Conservation (phyloP, 1,140 invertebrate species). For the Drosophila mauritiana region DNA sequence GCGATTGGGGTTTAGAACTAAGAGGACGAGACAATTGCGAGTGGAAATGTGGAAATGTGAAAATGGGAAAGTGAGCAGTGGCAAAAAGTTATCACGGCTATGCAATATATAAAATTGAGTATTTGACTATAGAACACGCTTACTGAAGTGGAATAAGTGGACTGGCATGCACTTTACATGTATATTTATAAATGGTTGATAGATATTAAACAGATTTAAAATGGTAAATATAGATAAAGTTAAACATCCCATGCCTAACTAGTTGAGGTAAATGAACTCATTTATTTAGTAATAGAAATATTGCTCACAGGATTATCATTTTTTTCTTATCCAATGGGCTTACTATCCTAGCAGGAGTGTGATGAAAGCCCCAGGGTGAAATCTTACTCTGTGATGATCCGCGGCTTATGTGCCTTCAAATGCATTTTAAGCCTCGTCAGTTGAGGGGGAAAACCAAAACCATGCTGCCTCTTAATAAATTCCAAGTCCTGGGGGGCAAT, state of each 20-base stretch:
- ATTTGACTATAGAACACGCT: constrained; percentile 1
- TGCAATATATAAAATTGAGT: constrained; percentile 11
- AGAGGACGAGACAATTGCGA: constrained; percentile 28
- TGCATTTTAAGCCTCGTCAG: constrained; percentile 95
- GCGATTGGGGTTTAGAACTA: constrained; percentile 21
- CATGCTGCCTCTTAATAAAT: constrained; percentile 88
- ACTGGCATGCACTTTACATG: neutral
- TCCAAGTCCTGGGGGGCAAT: constrained; percentile 91
- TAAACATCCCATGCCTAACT: too few relatives aligned
- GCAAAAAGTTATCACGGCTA: constrained; percentile 24
- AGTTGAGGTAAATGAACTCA: too few relatives aligned
- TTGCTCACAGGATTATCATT: neutral
- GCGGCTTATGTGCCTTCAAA: constrained; percentile 21
- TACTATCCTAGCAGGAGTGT: neutral
- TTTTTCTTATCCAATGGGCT: neutral
- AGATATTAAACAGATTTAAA: neutral
- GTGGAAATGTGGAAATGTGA: constrained; percentile 20
- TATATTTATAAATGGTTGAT: neutral
- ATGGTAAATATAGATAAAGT: neutral
- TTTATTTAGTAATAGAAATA: neutral
- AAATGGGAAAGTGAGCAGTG: constrained; percentile 35
- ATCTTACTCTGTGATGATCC: neutral
- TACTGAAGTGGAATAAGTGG: constrained; percentile 34
- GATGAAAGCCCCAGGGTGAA: neutral
- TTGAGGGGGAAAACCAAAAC: constrained; percentile 91